Evolutionary conservation across 2,888 invertebrate species (phyloP).

Genomic region (Operophtera brumata): DNA sequence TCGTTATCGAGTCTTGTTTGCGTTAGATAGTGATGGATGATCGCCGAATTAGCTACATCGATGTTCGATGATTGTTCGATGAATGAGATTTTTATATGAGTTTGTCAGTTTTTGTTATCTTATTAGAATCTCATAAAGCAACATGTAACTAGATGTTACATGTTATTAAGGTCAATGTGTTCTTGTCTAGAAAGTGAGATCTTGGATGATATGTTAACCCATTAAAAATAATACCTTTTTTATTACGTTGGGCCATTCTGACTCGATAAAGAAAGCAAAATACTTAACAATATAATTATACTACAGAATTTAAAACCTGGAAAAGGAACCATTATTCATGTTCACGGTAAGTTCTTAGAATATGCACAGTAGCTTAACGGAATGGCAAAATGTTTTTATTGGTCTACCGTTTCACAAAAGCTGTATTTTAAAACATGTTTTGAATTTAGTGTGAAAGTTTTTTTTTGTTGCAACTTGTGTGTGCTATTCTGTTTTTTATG

Average conservation of each 20-base stretch:
- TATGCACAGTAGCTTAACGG: not conserved
- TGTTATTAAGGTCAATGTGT: not conserved
- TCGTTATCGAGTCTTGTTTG: conserved; percentile 81
- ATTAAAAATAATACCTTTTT: too few species aligned
- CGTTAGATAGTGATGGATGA: conserved; percentile 71
- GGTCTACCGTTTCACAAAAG: not conserved
- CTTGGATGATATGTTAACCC: too few species aligned
- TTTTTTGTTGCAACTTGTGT: not conserved
- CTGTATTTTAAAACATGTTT: not conserved
- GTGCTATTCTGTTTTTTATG: too few species aligned
- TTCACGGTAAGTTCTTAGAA: not conserved
- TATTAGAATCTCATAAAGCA: not conserved
- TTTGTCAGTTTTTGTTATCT: not conserved
- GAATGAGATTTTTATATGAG: conserved; percentile 1
- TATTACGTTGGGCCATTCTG: too few species aligned
- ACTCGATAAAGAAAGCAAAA: too few species aligned
- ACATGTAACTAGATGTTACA: not conserved
- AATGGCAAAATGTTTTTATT: not conserved
- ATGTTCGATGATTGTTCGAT: conserved; percentile 50
- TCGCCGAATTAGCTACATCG: conserved; percentile 54
- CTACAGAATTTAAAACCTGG: not conserved
- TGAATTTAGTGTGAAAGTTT: not conserved
- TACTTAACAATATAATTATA: too few species aligned
- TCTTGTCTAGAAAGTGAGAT: too few species aligned
- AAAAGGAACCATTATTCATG: not conserved